These are phyloP conservation scores for Sebastes steindachneri DNA, from an alignment of 2,797 vertebrate species.

Conservation along the genomic window DNA sequence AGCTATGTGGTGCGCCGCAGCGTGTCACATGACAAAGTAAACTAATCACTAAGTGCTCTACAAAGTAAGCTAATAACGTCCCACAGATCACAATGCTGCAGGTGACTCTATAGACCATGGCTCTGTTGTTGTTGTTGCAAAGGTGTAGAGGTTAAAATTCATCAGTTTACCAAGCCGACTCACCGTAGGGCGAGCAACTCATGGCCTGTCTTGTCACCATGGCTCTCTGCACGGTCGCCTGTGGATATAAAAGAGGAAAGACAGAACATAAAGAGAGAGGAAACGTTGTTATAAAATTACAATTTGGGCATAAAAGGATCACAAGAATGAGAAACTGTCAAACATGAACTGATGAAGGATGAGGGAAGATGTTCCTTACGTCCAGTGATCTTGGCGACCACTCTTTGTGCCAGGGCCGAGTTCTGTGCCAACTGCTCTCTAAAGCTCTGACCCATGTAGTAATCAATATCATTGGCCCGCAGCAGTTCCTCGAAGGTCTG, in stretches of 20 bases:
- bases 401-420: slow-evolving; percentile 85
- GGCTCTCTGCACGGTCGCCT: slow-evolving; percentile 86
- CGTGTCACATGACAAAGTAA: slow-evolving; percentile 39
- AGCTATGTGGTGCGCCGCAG: slow-evolving; percentile 22
- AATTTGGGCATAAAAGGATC: not conserved
- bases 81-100: not conserved
- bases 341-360: not conserved
- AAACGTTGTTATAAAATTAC: not conserved
- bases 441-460: slow-evolving; percentile 96
- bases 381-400: slow-evolving; percentile 88
- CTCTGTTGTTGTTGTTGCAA: not conserved
- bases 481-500: slow-evolving; percentile 95
- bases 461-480: slow-evolving; percentile 92
- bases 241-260: slow-evolving; percentile 26
- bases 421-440: slow-evolving; percentile 91
- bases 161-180: slow-evolving; percentile 8
- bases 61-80: slow-evolving; percentile 11
- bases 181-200: slow-evolving; percentile 90
- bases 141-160: not conserved
- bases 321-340: not conserved
- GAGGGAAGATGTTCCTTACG: slow-evolving; percentile 76
- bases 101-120: not conserved
- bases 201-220: slow-evolving; percentile 85
- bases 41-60: slow-evolving; percentile 38
- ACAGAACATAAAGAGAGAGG: not conserved